Evolutionary conservation across 2,113 vertebrate genomes (phyloP), one percentile per base, ranked within the genome.

Genomic region (Brachyhypopomus gauderio): DNA sequence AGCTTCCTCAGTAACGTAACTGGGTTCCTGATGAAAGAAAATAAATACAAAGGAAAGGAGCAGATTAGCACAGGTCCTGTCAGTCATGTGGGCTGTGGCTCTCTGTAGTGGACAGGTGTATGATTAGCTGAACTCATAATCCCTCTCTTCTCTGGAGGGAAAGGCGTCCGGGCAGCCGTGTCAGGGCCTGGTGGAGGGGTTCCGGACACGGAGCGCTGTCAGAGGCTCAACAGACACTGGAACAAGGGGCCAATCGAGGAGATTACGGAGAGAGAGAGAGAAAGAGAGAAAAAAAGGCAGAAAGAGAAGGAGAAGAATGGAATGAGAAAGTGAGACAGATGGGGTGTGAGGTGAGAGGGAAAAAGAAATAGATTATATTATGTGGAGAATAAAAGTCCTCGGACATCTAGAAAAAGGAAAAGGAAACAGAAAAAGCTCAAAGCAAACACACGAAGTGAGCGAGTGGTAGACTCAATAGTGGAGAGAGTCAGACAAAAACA

Each of bases 51-150:
- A 69, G 70, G 48, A 72, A 73, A 82, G 59, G 5, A 30, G 72
- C 58, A 81, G 82, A 82, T 86, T 86, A 84, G 72, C 38, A 56
- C 38, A 64, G 38, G 60, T 78, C 72, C 77, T 76, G 79, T 83
- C 79, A 84, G 62, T 77, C 82, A 79, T 69, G 62, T 64, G 79
- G 82, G 62, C 79, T 76, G 75, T 66, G 71, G 59, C 78, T 72
- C 82, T 62, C 38, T 52, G 41, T 64, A 80, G 72, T 63, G 77
- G 82, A 73, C 66, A 70, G 72, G 85, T 72, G 69, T 77, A 36
- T 79, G 84, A 85, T 85, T 85, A 85, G 73, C 80, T 62, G 71
- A 64, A 74, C 75, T 62, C 72, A 78, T 84, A 86, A 86, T 86
- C 82, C 82, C 85, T 84, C 82, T 86, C 73, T 55, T 81, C 27